Base-by-base conservation (phyloP, 2,113 vertebrate species). In the Mionectes macconnelli region DNA sequence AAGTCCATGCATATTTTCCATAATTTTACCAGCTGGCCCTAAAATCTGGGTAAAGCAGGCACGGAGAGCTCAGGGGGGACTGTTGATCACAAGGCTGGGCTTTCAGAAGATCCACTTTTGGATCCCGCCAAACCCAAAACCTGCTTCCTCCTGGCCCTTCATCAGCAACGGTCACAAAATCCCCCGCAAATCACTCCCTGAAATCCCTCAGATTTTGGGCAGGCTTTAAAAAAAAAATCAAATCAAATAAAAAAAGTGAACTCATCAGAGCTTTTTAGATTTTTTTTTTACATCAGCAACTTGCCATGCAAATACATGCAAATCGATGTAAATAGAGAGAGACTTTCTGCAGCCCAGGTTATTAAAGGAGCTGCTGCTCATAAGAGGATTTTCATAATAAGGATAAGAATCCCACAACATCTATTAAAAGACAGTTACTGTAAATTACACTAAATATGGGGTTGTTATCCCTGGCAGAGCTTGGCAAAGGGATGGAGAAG, bases 381-480 rank as follows among this genome's bases (percentile, higher is more conserved):
- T 93, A 93, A 96, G 94, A 90, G 86, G 93, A 87, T 96, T 96
- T 96, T 77, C 75, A 72, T 96, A 94, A 94, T 92, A 90, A 92
- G 87, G 73, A 81, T 76, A 84, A 93, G 91, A 87, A 96, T 94
- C 93, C 89, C 91, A 88, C 79, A 89, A 89, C 96, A 96, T 93
- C 94, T 62, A 94, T 96, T 96, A 90, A 87, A 87, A 74, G 59
- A 57, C 53, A 67, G 86, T 94, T 93, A 82, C 83, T 85, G 62
- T 92, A 89, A 95, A 90, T 89, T 89, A 89, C 57, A 55, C 83
- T 94, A 82, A 95, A 81, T 81, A 64, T 0, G 4, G 52, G 76
- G 78, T 75, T 85, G 82, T 94, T 96, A 93, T 80, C 87, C 82
- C n/a, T 82, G 64, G 28, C 66, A 67, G 85, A 85, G 82, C 70